Evolutionary conservation across 2,888 invertebrate genomes (phyloP), one percentile per base, ranked within the genome.

Genomic region (Parnassius smintheus): DNA sequence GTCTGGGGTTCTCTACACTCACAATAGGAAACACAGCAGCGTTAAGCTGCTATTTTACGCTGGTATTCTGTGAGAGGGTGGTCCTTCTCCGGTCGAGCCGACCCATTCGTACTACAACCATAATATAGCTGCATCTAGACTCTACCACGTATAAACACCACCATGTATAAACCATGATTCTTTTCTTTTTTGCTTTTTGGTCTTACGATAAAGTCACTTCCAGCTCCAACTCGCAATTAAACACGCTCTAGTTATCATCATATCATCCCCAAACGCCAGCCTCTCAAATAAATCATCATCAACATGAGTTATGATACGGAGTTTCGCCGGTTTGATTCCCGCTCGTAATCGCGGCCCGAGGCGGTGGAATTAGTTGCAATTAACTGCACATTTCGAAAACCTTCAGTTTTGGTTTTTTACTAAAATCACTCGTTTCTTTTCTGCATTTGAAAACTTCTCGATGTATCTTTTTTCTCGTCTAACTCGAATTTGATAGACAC

Each of bases 331-430:
- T 64, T 64, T 60, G 64, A 64, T 64, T 64, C 64, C 56, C 46
- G 59, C 44, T n/a, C 55, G 57, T 62, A 62, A 62, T 62, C 62
- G 50, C 42, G 42, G 52, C 64, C 56, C 52, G 56, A 7, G 64
- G 64, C 64, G 48, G 35, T 53, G 35, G 64, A 64, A 64, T 64
- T 64, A 64, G 64, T 53, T 60, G 60, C 64, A 60, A 64, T 64
- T 64, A 64, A 59, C 51, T 56, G 59, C 59, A 56, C 56, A 64
- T 59, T 53, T 62, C 56, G 56, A 56, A 56, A 45, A 61, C 51
- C 51, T 56, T 35, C 46, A 46, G 50, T 45, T 61, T 54, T 52
- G 46, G 45, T 46, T 35, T 51, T 25, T 51, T 56, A 41, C 18
- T 8, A 49, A 59, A 59, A 50, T 56, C 50, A 2, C 44, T 35